Evolutionary conservation across 30 jellyfish, hydroid and myxozoan species (phyloP).

Genomic region (Haliclystus octoradiatus): DNA sequence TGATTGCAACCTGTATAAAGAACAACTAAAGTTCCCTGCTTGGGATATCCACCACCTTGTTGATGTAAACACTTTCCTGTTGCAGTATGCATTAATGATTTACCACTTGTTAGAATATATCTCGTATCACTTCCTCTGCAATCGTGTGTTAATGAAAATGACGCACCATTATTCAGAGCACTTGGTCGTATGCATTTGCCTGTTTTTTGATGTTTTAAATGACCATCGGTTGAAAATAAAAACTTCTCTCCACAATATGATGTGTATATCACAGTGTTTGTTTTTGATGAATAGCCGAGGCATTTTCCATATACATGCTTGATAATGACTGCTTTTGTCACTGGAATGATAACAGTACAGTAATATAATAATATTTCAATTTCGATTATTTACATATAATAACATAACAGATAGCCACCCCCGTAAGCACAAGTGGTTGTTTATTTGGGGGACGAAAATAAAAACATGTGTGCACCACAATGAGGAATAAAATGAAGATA

Average conservation of each 20-base stretch:
- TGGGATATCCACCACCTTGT: constrained; percentile 24
- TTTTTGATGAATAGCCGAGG: neutral
- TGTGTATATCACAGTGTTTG: neutral
- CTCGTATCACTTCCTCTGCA: no score
- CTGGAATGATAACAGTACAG: neutral
- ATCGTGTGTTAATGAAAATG: no score
- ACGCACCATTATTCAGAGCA: no score
- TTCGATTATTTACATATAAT: no score
- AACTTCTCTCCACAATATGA: constrained; percentile 10
- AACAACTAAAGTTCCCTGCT: constrained; percentile 16
- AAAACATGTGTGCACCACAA: no score
- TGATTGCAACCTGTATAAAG: constrained; percentile 22
- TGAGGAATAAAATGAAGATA: no score
- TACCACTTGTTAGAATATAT: no score
- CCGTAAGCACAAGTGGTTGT: no score
- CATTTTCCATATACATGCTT: constrained; percentile 4
- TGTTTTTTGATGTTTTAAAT: constrained; percentile 5
- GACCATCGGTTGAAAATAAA: neutral
- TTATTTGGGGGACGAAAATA: no score
- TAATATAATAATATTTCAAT: no score
- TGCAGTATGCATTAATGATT: constrained; percentile 15
- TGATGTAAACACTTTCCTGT: constrained; percentile 33
- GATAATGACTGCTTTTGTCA: neutral
- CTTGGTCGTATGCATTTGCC: constrained; percentile 26
- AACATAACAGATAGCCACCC: no score